Evolutionary conservation across 1,140 invertebrate genomes (phyloP), one percentile per base, ranked within the genome.

Genomic region (Tyrophagus putrescentiae): DNA sequence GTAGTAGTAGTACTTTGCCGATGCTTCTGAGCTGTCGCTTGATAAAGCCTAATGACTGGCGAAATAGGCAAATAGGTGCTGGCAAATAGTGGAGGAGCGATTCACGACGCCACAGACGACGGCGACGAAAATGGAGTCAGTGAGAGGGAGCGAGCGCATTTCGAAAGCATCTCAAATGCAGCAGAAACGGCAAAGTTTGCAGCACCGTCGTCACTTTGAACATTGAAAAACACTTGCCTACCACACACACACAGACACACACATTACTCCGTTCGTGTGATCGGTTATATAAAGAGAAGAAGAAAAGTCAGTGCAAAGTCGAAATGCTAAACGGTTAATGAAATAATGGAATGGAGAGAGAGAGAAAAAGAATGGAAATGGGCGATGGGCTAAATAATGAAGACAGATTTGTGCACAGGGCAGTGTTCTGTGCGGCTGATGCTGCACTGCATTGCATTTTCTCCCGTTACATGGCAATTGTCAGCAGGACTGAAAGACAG

Each of bases 31-130:
- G 36, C 13, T 13, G 21, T 13, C 21, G 36, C 36, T 48, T 48
- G 45, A 48, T 48, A 48, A 48, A 25, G 45, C 18, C 45, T 48
- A 48, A 48, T 48, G 45, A 48, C 45, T 48, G 45, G 45, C 45
- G 31, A 48, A 39, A 48, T 48, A 48, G 45, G 45, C 31, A 48
- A 39, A 48, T 48, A 48, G 45, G 45, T 48, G 45, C 45, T 25
- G 7, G 31, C 45, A 25, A 48, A 48, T 48, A 48, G 45, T 25
- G 45, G 23, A n/a, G n/a, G n/a, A n/a, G n/a, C n/a, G n/a, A n/a
- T n/a, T n/a, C n/a, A n/a, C n/a, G n/a, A n/a, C n/a, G n/a, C n/a
- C n/a, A n/a, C n/a, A n/a, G n/a, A n/a, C n/a, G n/a, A n/a, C n/a
- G n/a, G n/a, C n/a, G n/a, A n/a, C n/a, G n/a, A n/a, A n/a, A n/a